These are phyloP conservation scores for Dipodomys merriami DNA, from an alignment of 2,113 vertebrate genomes.

Conservation along the genomic window DNA sequence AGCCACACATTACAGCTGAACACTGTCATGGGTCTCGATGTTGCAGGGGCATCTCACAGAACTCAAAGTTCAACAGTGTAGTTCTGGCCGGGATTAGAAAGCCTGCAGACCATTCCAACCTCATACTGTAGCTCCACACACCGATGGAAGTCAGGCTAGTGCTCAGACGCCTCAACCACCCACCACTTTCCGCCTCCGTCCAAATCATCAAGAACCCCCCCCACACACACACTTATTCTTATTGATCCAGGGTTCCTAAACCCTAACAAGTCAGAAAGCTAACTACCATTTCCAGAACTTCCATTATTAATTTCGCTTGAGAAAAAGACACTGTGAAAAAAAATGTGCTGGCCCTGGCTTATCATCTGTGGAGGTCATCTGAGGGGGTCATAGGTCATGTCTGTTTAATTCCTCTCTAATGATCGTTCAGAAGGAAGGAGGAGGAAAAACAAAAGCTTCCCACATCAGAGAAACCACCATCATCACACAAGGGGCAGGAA, in stretches of 20 bases:
- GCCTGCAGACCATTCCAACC: background rate
- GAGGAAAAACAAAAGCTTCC: background rate
- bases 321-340: constrained; percentile 35
- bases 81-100: constrained; percentile 9
- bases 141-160: background rate
- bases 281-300: constrained; percentile 61
- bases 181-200: background rate
- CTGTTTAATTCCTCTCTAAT: background rate
- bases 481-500: constrained; percentile 1
- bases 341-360: background rate
- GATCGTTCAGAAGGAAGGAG: background rate
- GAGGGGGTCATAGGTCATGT: background rate
- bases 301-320: constrained; percentile 8
- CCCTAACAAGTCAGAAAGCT: background rate
- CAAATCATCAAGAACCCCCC: constrained; percentile 52
- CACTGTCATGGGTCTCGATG: background rate
- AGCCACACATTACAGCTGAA: background rate
- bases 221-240: constrained; percentile 60
- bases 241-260: constrained; percentile 48
- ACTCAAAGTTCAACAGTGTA: background rate
- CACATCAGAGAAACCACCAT: constrained; percentile 24
- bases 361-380: background rate
- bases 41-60: constrained; percentile 25
- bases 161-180: background rate
- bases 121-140: background rate